Conservation (phyloP, 2,113 vertebrate species). For the Podarcis raffonei region DNA sequence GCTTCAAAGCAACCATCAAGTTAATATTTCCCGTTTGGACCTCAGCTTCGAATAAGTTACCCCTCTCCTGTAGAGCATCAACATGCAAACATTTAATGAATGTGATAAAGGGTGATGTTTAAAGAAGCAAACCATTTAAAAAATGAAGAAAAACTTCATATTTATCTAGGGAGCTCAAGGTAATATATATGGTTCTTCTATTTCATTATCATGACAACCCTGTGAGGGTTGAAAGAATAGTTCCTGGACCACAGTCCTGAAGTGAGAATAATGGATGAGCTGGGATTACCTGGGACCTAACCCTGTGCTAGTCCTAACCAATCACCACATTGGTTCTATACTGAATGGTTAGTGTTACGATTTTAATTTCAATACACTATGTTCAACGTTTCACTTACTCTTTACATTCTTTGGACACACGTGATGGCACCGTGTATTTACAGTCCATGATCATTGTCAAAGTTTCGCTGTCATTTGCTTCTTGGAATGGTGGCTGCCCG, state of each 20-base stretch:
- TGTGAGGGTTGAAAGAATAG: not conserved
- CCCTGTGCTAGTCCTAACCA: not conserved
- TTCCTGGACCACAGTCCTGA: not conserved
- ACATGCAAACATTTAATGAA: not conserved
- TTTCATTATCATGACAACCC: not conserved
- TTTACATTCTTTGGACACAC: slow-evolving; percentile 92
- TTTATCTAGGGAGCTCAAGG: not conserved
- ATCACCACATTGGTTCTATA: not conserved
- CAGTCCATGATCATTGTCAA: slow-evolving; percentile 99
- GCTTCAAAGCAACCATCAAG: not conserved
- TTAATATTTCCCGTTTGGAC: not conserved
- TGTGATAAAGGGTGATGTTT: not conserved
- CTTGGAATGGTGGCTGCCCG: slow-evolving; percentile 96
- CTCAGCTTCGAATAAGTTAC: not conserved
- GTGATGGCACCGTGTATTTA: slow-evolving; percentile 94
- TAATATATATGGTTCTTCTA: not conserved
- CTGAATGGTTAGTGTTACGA: not conserved
- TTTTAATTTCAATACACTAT: not conserved
- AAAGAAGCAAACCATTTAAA: not conserved
- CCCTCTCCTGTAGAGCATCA: not conserved
- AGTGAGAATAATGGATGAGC: not conserved
- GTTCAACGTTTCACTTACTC: slow-evolving; percentile 83
- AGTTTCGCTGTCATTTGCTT: slow-evolving; percentile 98
- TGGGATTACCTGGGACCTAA: not conserved
- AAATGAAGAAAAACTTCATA: not conserved